Conservation (phyloP, 1,140 invertebrate genomes). For the Copidosoma floridanum region DNA sequence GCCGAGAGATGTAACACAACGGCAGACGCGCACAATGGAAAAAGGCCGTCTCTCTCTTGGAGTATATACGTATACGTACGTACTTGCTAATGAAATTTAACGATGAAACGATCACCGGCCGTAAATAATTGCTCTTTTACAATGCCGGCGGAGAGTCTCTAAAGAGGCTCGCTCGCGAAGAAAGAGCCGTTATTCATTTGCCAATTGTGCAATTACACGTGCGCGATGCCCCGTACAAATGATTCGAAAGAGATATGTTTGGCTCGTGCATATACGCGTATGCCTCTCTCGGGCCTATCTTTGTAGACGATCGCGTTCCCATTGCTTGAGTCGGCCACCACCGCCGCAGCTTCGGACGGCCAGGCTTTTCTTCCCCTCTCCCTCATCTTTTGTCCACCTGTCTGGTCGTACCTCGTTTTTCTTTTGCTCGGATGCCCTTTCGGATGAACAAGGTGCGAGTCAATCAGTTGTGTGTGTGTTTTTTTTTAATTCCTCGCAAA, state of each 20-base stretch:
- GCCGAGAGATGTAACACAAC: too few relatives aligned
- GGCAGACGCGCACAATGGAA: too few relatives aligned
- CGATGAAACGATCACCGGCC: conserved; percentile 4
- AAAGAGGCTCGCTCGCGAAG: too few relatives aligned
- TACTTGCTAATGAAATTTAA: conserved; percentile 13
- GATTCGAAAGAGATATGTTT: not conserved
- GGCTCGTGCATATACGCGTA: not conserved
- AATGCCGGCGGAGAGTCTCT: too few relatives aligned
- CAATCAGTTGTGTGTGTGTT: not conserved
- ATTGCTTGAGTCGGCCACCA: not conserved
- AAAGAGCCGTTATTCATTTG: conserved; percentile 16
- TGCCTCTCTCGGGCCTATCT: conserved; percentile 3
- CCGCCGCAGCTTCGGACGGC: not conserved
- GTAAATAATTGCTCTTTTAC: conserved; percentile 10
- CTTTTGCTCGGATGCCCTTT: too few relatives aligned
- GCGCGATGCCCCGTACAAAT: conserved; percentile 2
- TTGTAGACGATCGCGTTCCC: conserved; percentile 4
- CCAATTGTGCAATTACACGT: conserved; percentile 20
- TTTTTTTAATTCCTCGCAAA: not conserved
- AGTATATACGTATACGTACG: too few relatives aligned
- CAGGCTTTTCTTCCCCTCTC: not conserved
- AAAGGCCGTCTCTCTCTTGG: too few relatives aligned
- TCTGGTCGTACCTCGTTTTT: too few relatives aligned
- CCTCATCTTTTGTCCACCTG: not conserved
- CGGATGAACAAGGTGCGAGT: too few relatives aligned